These are phyloP conservation scores for Aspidiotus rigidus DNA, from an alignment of 2,888 invertebrate genomes.

Conservation along the genomic window DNA sequence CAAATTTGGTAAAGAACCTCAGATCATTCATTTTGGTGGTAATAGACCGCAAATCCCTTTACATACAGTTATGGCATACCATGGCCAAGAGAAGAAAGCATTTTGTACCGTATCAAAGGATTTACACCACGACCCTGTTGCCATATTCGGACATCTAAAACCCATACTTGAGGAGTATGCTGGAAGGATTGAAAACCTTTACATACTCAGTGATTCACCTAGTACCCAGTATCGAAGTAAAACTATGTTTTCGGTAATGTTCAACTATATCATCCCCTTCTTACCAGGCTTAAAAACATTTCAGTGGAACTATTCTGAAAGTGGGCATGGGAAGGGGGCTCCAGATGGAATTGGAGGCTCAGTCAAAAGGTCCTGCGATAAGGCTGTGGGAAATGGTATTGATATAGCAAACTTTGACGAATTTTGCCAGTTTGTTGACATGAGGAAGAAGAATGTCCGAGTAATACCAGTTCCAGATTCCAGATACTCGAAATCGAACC, in stretches of 20 bases:
- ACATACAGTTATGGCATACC: slow-evolving; percentile 25
- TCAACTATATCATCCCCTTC: slow-evolving; percentile 35
- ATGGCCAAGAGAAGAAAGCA: slow-evolving; percentile 34
- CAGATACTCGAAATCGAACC: no score
- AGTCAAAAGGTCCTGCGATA: slow-evolving; percentile 40
- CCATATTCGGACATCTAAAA: slow-evolving; percentile 43
- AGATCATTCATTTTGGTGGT: no score
- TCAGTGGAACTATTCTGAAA: slow-evolving; percentile 40
- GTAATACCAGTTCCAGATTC: no score
- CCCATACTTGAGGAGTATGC: slow-evolving; percentile 39
- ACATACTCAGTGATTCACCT: slow-evolving; percentile 43
- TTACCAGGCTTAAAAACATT: neutral
- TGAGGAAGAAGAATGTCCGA: no score
- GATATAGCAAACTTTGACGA: slow-evolving; percentile 24
- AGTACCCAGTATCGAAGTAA: slow-evolving; percentile 42
- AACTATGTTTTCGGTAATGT: slow-evolving; percentile 41
- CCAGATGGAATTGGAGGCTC: slow-evolving; percentile 41
- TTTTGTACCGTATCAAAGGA: slow-evolving; percentile 41
- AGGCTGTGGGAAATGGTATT: slow-evolving; percentile 31
- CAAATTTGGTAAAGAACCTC: no score
- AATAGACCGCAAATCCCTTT: no score
- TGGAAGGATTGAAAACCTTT: slow-evolving; percentile 37
- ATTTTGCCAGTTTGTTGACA: no score
- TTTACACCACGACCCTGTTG: slow-evolving; percentile 41
- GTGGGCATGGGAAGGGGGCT: slow-evolving; percentile 42